Evolutionary conservation across 2,888 invertebrate genomes (phyloP).

Genomic region (Lasioglossum villosulum): DNA sequence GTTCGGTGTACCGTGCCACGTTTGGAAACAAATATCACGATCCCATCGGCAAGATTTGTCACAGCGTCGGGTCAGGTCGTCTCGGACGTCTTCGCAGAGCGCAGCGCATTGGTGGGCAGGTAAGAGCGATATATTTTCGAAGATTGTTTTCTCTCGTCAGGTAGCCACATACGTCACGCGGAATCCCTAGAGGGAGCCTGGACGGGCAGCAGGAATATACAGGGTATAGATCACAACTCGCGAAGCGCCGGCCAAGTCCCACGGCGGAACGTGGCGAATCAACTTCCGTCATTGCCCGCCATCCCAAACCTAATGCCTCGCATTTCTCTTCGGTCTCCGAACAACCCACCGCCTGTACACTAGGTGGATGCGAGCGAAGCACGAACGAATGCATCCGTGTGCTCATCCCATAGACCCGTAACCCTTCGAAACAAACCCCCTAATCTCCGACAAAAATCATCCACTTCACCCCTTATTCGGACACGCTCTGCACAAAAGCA

Average conservation of each 20-base stretch:
- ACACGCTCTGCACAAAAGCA: not conserved
- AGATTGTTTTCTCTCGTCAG: conserved; percentile 85
- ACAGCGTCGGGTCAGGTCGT: conserved; percentile 27
- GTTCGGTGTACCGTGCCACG: not conserved
- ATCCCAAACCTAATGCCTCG: conserved; percentile 82
- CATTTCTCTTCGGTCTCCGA: conserved; percentile 83
- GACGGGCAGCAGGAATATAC: conserved; percentile 79
- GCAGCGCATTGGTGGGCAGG: conserved; percentile 56
- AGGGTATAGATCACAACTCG: conserved; percentile 83
- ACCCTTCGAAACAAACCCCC: not conserved
- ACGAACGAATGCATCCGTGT: conserved; percentile 20
- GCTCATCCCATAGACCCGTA: not conserved
- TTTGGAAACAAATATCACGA: conserved; percentile 52
- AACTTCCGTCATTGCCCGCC: conserved; percentile 84
- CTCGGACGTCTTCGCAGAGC: conserved; percentile 3
- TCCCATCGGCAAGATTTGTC: conserved; percentile 53
- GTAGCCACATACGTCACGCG: conserved; percentile 84
- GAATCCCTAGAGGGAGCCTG: conserved; percentile 80
- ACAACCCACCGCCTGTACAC: conserved; percentile 67
- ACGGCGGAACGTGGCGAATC: conserved; percentile 82
- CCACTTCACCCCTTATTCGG: not conserved
- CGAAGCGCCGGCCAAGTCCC: conserved; percentile 79
- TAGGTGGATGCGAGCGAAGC: conserved; percentile 43
- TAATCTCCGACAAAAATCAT: not conserved
- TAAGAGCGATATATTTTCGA: conserved; percentile 83